Conservation (phyloP, 1,140 invertebrate genomes). For the Brachystomella parvula region DNA sequence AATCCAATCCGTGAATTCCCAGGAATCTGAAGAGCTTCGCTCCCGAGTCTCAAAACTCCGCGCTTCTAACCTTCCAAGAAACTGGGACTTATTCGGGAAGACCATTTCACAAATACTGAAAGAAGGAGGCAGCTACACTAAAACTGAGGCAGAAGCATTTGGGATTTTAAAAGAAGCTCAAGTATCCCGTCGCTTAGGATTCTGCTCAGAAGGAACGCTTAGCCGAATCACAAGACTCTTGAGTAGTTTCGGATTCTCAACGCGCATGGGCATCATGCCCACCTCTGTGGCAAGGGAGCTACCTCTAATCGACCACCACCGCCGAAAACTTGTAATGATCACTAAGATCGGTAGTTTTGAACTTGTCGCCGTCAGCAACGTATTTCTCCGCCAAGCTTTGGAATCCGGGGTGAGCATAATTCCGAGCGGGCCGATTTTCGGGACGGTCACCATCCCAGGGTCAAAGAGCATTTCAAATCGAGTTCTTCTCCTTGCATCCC, state of each 20-base stretch:
- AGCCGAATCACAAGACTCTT: background rate
- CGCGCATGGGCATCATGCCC: background rate
- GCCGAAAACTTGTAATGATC: background rate
- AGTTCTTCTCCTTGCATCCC: slow-evolving; percentile 7
- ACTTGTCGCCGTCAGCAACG: background rate
- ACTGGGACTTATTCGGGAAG: background rate
- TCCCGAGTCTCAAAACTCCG: background rate
- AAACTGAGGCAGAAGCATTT: background rate
- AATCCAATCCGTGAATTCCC: background rate
- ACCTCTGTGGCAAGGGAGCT: background rate
- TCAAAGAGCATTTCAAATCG: slow-evolving; percentile 9
- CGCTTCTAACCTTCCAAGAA: background rate
- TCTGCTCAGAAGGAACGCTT: background rate
- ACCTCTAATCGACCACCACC: no score
- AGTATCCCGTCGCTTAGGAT: background rate
- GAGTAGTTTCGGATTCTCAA: background rate
- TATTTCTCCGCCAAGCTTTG: background rate
- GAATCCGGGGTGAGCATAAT: background rate
- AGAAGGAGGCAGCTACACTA: background rate
- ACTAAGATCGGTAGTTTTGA: background rate
- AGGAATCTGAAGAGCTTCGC: background rate
- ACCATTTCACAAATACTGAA: background rate
- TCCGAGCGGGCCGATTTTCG: background rate
- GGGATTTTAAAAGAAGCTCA: background rate
- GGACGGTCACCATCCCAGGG: slow-evolving; percentile 6